Conservation (phyloP, 2,888 invertebrate species). For the Idaea dimidiata region DNA sequence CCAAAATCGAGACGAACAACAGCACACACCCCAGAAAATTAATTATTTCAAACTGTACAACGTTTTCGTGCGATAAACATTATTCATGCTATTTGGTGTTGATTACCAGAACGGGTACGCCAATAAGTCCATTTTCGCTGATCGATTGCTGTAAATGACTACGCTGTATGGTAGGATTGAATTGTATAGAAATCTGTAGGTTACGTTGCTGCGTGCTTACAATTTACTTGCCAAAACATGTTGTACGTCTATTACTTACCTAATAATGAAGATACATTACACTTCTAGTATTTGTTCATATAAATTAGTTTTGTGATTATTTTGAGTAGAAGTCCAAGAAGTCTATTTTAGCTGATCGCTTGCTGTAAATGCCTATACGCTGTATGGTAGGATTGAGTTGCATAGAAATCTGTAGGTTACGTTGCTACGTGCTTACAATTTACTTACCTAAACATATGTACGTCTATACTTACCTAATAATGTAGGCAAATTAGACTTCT, state of each 20-base stretch:
- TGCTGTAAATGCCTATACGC: slow-evolving; percentile 9
- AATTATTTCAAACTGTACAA: slow-evolving; percentile 66
- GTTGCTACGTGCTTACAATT: too few species aligned
- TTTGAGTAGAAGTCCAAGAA: too few species aligned
- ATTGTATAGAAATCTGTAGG: background rate
- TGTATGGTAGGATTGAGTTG: background rate
- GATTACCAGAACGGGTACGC: slow-evolving; percentile 38
- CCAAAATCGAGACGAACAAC: slow-evolving; percentile 51
- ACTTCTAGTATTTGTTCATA: too few species aligned
- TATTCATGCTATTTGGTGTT: slow-evolving; percentile 50
- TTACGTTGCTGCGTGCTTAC: background rate
- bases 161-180: background rate
- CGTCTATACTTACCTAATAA: too few species aligned
- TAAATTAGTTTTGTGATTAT: too few species aligned
- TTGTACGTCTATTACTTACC: too few species aligned
- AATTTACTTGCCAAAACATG: too few species aligned
- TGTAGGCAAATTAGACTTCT: too few species aligned
- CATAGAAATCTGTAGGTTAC: background rate
- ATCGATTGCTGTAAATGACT: slow-evolving; percentile 10
- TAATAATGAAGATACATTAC: too few species aligned
- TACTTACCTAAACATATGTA: too few species aligned
- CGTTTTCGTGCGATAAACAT: slow-evolving; percentile 49
- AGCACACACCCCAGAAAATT: slow-evolving; percentile 69
- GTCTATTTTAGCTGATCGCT: slow-evolving; percentile 7
- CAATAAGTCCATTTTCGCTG: slow-evolving; percentile 15